Evolutionary conservation across 2,888 invertebrate species (phyloP).

Genomic region (Apamea crenata): DNA sequence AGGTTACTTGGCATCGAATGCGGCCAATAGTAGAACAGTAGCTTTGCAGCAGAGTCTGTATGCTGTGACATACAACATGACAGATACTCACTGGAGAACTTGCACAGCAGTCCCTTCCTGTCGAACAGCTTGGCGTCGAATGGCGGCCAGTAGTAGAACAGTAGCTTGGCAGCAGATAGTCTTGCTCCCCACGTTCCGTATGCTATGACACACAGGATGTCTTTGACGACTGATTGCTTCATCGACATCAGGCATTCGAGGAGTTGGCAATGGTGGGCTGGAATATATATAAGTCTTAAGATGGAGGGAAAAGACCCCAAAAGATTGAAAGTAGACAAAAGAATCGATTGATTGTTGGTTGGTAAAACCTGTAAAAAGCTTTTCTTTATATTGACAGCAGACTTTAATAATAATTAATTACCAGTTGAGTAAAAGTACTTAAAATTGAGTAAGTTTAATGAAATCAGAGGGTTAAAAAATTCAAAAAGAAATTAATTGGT

Average conservation of each 20-base stretch:
- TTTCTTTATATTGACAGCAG: not conserved
- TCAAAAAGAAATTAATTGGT: not conserved
- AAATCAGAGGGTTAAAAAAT: not conserved
- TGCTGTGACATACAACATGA: constrained; percentile 94
- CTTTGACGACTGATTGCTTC: constrained; percentile 97
- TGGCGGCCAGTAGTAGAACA: constrained; percentile 99
- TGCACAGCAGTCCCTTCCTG: constrained; percentile 95
- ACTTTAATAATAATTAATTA: not conserved
- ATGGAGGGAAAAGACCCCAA: not conserved
- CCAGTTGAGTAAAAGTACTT: not conserved
- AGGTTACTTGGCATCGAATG: no score
- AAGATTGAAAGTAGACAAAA: not conserved
- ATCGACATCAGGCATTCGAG: constrained; percentile 98
- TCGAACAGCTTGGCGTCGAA: constrained; percentile 98
- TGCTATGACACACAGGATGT: constrained; percentile 98
- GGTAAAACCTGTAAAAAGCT: not conserved
- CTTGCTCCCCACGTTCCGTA: constrained; percentile 98
- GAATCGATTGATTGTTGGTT: not conserved
- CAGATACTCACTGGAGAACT: constrained; percentile 93
- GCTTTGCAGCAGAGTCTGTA: constrained; percentile 98
- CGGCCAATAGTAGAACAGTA: constrained; percentile 93
- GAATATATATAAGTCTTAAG: not conserved
- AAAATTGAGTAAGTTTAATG: not conserved
- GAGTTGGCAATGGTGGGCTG: constrained; percentile 98
- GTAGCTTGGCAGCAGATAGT: constrained; percentile 98